Evolutionary conservation across 2,113 vertebrate genomes (phyloP).

Genomic region (Phodopus roborovskii): DNA sequence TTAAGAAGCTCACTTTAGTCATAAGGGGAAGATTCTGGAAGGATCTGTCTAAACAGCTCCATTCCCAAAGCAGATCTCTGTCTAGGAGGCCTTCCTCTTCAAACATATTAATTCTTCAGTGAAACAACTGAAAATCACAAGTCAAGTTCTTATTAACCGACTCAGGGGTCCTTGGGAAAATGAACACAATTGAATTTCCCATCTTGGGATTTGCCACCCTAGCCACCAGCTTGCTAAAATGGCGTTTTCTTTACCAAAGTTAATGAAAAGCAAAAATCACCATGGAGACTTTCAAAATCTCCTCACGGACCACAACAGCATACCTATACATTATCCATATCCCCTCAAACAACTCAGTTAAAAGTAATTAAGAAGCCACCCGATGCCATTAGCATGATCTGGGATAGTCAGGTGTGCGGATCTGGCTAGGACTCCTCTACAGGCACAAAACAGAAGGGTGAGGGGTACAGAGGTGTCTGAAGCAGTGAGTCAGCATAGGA

Average conservation of each 20-base stretch:
- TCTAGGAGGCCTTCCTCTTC: constrained; percentile 32
- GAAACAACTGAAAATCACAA: neutral
- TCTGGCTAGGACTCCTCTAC: neutral
- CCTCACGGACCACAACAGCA: neutral
- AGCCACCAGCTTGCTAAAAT: neutral
- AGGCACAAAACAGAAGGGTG: neutral
- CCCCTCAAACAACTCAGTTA: constrained; percentile 32
- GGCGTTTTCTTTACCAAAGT: neutral
- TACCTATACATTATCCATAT: neutral
- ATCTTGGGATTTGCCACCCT: neutral
- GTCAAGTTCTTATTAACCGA: constrained; percentile 35
- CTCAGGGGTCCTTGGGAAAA: constrained; percentile 45
- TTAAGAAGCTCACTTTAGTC: constrained; percentile 41
- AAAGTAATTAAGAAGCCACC: constrained; percentile 51
- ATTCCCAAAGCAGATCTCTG: constrained; percentile 60
- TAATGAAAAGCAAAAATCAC: constrained; percentile 15
- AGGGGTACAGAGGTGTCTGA: neutral
- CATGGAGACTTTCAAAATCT: neutral
- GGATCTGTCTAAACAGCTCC: constrained; percentile 40
- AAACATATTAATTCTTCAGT: neutral
- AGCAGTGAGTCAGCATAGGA: neutral
- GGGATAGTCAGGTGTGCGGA: neutral
- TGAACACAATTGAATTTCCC: neutral
- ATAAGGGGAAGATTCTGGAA: constrained; percentile 52
- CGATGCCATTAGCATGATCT: neutral